These are phyloP conservation scores for Nansenia antarctica DNA, from an alignment of 2,113 vertebrate genomes.

Conservation along the genomic window DNA sequence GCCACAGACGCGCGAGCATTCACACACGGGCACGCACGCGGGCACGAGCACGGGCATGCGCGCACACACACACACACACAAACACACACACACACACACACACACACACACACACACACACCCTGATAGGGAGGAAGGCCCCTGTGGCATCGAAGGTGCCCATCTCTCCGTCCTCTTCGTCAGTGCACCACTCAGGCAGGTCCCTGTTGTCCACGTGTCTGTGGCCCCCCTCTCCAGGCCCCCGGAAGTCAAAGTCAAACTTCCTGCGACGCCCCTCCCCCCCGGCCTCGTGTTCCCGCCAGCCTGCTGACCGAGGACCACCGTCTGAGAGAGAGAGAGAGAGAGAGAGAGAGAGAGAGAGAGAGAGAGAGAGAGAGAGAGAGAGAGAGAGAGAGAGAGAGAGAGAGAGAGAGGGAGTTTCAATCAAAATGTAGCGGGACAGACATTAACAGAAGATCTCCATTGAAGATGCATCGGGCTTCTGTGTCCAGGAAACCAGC, in stretches of 20 bases:
- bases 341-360: too few relatives aligned
- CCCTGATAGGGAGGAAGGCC: constrained; percentile 79
- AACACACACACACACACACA: neutral
- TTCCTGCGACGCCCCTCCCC: constrained; percentile 80
- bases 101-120: neutral
- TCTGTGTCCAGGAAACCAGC: too few relatives aligned
- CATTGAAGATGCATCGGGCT: too few relatives aligned
- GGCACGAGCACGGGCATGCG: too few relatives aligned
- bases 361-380: too few relatives aligned
- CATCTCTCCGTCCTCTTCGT: constrained; percentile 90
- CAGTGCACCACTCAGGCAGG: constrained; percentile 90
- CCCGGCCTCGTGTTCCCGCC: constrained; percentile 81
- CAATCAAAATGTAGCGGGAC: too few relatives aligned
- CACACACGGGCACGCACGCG: too few relatives aligned
- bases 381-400: too few relatives aligned
- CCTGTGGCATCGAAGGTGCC: constrained; percentile 92
- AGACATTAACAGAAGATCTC: too few relatives aligned
- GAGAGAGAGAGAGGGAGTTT: too few relatives aligned
- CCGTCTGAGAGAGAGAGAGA: constrained; percentile 68
- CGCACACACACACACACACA: too few relatives aligned
- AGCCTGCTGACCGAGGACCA: constrained; percentile 88
- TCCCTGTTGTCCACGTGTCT: constrained; percentile 89
- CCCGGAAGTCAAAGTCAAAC: constrained; percentile 89
- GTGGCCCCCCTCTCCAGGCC: constrained; percentile 77
- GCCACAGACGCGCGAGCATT: too few relatives aligned